Conservation (phyloP, 2,113 vertebrate genomes). For the Chaetodon trifascialis region DNA sequence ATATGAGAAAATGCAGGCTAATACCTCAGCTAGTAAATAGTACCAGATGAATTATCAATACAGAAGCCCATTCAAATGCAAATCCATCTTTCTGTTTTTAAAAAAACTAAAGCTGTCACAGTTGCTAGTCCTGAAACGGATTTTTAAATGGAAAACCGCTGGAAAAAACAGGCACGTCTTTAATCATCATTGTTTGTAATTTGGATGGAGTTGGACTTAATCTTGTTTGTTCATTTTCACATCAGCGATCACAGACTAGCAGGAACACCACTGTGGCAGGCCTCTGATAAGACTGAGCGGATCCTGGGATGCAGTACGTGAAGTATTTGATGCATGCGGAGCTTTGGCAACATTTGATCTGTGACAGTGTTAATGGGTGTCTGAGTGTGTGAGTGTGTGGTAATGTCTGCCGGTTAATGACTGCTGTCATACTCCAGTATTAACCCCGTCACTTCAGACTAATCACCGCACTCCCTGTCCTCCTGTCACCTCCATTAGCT, state of each 20-base stretch:
- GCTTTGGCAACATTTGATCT: slow-evolving; percentile 62
- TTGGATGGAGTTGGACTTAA: neutral
- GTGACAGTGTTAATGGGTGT: slow-evolving; percentile 44
- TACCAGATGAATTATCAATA: neutral
- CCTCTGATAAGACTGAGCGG: neutral
- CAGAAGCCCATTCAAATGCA: neutral
- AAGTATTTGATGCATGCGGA: slow-evolving; percentile 32
- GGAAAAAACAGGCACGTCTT: neutral
- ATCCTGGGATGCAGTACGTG: neutral
- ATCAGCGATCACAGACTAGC: neutral
- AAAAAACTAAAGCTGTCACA: neutral
- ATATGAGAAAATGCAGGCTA: neutral
- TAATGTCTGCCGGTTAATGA: slow-evolving; percentile 68
- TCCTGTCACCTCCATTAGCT: slow-evolving; percentile 55
- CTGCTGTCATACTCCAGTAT: slow-evolving; percentile 53
- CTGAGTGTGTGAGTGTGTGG: slow-evolving; percentile 54
- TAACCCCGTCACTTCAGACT: slow-evolving; percentile 65
- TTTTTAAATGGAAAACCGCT: neutral
- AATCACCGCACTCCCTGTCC: slow-evolving; percentile 49
- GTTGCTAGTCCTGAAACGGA: neutral
- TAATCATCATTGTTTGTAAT: neutral
- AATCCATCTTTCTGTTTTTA: too few relatives aligned
- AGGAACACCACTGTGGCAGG: neutral
- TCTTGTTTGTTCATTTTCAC: neutral
- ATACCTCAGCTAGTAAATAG: too few relatives aligned